Conservation (phyloP, 2,888 invertebrate species). For the Scaptomyza cyrtandrae region DNA sequence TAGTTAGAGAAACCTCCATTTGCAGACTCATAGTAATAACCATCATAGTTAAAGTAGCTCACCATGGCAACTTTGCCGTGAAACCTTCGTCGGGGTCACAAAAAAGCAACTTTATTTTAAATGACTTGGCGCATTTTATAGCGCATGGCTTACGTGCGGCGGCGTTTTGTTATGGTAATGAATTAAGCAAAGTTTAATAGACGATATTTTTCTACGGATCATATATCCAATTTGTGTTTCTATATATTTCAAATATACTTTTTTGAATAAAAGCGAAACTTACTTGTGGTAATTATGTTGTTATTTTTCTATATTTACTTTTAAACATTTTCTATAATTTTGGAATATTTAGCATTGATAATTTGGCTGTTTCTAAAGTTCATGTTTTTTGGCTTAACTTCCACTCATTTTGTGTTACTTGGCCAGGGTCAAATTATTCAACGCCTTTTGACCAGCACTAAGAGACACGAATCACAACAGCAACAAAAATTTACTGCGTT, state of each 20-base stretch:
- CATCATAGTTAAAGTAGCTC: slow-evolving; percentile 43
- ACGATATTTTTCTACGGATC: slow-evolving; percentile 16
- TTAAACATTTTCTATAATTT: background rate
- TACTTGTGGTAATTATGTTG: background rate
- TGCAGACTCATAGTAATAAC: slow-evolving; percentile 10
- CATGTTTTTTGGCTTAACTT: slow-evolving; percentile 10
- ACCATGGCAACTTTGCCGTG: slow-evolving; percentile 32
- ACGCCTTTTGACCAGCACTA: slow-evolving; percentile 39
- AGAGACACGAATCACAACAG: slow-evolving; percentile 20
- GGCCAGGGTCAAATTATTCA: slow-evolving; percentile 69
- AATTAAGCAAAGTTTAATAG: slow-evolving; percentile 7
- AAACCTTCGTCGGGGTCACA: slow-evolving; percentile 70
- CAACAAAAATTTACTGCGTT: slow-evolving; percentile 15
- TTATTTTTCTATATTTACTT: too few relatives aligned
- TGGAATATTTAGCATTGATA: slow-evolving; percentile 20
- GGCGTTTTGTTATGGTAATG: slow-evolving; percentile 47
- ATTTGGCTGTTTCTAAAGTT: slow-evolving; percentile 12
- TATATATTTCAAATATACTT: background rate
- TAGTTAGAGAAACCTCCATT: too few relatives aligned
- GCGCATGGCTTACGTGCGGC: slow-evolving; percentile 57
- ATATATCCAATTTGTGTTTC: background rate
- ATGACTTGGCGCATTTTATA: slow-evolving; percentile 63
- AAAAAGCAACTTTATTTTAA: slow-evolving; percentile 35
- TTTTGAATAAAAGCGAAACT: background rate
- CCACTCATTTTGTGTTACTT: slow-evolving; percentile 62